Evolutionary conservation across 2,888 invertebrate genomes (phyloP).

Genomic region (Lysandra coridon): DNA sequence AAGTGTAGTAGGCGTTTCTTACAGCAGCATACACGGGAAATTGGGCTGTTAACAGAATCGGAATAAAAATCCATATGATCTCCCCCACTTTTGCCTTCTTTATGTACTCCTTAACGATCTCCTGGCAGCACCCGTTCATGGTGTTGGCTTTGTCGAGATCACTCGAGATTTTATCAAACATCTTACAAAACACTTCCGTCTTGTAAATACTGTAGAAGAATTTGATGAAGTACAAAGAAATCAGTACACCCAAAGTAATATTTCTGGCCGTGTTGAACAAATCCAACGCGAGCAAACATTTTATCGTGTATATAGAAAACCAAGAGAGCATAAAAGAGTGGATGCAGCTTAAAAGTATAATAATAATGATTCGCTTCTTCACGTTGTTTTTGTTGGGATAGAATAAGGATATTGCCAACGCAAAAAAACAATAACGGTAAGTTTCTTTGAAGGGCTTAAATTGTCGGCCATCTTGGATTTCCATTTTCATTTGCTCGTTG

Average conservation of each 20-base stretch:
- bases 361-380: constrained; percentile 44
- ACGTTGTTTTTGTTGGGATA: constrained; percentile 57
- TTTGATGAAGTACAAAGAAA: constrained; percentile 60
- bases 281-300: constrained; percentile 52
- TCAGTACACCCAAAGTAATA: constrained; percentile 53
- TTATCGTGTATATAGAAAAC: constrained; percentile 53
- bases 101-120: constrained; percentile 54
- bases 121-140: constrained; percentile 53
- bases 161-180: constrained; percentile 54
- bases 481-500: background rate
- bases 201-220: constrained; percentile 53
- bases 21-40: constrained; percentile 58
- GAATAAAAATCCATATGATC: constrained; percentile 56
- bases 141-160: constrained; percentile 57
- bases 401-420: constrained; percentile 54
- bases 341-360: constrained; percentile 44
- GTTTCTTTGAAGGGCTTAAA: constrained; percentile 59
- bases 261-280: constrained; percentile 58
- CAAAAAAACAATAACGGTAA: constrained; percentile 56
- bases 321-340: constrained; percentile 55
- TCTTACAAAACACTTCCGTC: constrained; percentile 48
- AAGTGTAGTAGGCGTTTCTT: constrained; percentile 52
- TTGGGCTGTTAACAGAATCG: constrained; percentile 51
- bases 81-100: constrained; percentile 53
- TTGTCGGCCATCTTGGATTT: constrained; percentile 39